Evolutionary conservation across 2,888 invertebrate genomes (phyloP), one percentile per base, ranked within the genome.

Genomic region (Eristalis tenax): DNA sequence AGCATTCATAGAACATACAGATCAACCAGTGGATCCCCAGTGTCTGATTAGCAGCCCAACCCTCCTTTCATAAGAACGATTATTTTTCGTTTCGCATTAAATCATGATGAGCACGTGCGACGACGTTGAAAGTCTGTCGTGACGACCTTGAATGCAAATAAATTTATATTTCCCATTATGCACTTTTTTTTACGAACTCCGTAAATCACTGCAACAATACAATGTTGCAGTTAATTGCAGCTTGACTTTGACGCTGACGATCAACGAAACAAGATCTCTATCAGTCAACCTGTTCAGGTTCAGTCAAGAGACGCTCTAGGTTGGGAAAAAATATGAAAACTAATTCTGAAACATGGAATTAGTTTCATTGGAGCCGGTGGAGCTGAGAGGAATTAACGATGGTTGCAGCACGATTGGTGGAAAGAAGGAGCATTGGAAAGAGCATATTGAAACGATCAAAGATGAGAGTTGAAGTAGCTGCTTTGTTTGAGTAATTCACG

Each of bases 111-210:
- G 61, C 71, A 43, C 61, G 71, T 40, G 38, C 61, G 8, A 40
- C 57, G 70, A n/a, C 26, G 38, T 10, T 22, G 35, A 59, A 23
- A 70, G 35, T n/a, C 38, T 28, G 35, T 59, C 23, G 59, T 40
- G n/a, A 71, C 70, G 61, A 71, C 59, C 71, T 71, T 71, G 61
- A 5, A 2, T 40, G 61, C 35, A 35, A 57, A 38, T 70, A 22
- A 57, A 57, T 59, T 69, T 69, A 57, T 57, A n/a, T 68, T 40
- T 50, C 11, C 50, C 50, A 69, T 35, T 57, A 32, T 32, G 10
- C 32, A n/a, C 6, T 50, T 57, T 57, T 23, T 57, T 35, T 15
- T 50, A 50, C 8, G 50, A 50, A 50, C 50, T 18, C 50, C 18
- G 50, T 50, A 18, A 8, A 50, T 50, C 50, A 50, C 50, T 50